phyloP scores from a whole-genome alignment of 2,113 vertebrate species.

The Chaetorhynchus papuensis region DNA sequence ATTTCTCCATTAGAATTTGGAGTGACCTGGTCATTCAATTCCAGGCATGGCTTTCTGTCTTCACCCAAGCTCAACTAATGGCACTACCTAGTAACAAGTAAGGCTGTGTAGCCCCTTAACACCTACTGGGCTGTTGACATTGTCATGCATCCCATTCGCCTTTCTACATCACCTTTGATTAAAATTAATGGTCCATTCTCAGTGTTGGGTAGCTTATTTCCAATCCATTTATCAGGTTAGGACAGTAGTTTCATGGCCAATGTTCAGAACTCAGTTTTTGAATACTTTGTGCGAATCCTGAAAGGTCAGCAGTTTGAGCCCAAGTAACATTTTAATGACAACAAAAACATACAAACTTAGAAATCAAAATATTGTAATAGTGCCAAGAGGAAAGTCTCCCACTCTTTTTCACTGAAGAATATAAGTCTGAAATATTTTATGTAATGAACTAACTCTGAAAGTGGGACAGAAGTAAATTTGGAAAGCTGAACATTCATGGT shows the following conservation, averaged over 20 bases:
- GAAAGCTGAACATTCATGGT: neutral
- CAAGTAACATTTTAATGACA: conserved; percentile 83
- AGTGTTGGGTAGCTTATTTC: conserved; percentile 90
- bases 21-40: conserved; percentile 98
- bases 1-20: conserved; percentile 93
- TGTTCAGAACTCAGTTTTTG: conserved; percentile 82
- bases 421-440: neutral
- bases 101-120: conserved; percentile 79
- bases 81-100: conserved; percentile 78
- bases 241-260: conserved; percentile 80
- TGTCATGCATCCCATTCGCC: conserved; percentile 85
- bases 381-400: neutral
- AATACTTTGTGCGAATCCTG: conserved; percentile 75
- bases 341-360: conserved; percentile 58
- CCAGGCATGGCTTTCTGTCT: conserved; percentile 91
- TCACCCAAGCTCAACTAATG: conserved; percentile 97
- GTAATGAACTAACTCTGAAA: neutral
- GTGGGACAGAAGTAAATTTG: neutral
- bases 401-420: neutral
- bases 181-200: conserved; percentile 97
- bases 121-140: conserved; percentile 89
- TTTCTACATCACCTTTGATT: conserved; percentile 95
- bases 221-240: conserved; percentile 93
- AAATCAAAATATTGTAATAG: conserved; percentile 8
- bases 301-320: conserved; percentile 83